Evolutionary conservation across 1,140 invertebrate genomes (phyloP), one percentile per base, ranked within the genome.

Genomic region (Schlechtendalia chinensis): DNA sequence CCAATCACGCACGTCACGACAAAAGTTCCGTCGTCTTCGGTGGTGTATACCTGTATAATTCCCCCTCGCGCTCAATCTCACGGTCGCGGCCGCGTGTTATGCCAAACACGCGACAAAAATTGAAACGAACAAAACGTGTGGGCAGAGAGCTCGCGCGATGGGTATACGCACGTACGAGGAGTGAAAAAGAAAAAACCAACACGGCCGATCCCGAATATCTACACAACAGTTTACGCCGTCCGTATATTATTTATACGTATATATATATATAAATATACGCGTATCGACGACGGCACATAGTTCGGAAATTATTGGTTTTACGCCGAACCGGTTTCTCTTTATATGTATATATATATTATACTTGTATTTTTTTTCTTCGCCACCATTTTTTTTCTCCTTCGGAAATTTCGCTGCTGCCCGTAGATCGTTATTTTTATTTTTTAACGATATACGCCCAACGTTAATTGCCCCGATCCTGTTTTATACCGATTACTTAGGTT

Each of bases 301-400:
- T 79, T 79, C 17, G 75, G 39, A 79, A 79, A 79, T 79, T 79
- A 79, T 79, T 79, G 75, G 75, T 79, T 79, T 79, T 79, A 79
- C 75, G 56, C 27, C 32, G 14, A 79, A 79, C 75, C 75, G 75
- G 75, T 79, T 79, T 61, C 39, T 61, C 19, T 32, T 39, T 39
- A 39, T 39, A 39, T 8, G 32, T 39, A 39, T 39, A 39, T 39
- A 39, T 39, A 39, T 39, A 39, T 39, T 39, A 27, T 32, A 27
- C 58, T 14, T 61, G 39, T 32, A 47, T 79, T 61, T 47, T 77
- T 61, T 79, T 58, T 45, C 74, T 79, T 61, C 32, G 27, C 75
- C 75, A 79, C 75, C 56, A 79, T 79, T 50, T 79, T 75, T 54
- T 72, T 14, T 50, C 47, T 50, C 69, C 58, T 79, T 17, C 75